Base-by-base conservation (phyloP, 2,113 vertebrate species). In the Hypomesus transpacificus region DNA sequence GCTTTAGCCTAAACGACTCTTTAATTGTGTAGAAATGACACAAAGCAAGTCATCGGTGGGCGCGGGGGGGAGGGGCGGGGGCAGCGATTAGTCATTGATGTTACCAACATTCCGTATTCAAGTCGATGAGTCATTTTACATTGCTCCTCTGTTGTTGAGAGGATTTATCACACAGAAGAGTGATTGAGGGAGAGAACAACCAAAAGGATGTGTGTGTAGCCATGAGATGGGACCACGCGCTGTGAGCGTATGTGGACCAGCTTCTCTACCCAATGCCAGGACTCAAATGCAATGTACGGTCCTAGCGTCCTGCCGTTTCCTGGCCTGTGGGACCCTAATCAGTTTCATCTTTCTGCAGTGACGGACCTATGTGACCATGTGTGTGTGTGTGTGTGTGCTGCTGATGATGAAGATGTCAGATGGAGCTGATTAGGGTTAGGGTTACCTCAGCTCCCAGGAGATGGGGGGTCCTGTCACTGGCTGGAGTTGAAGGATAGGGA, bases 341-440 rank as follows among this genome's bases (percentile, higher is more conserved):
- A 7, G 16, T 86, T 84, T 81, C 81, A 83, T 86, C 76, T 79
- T 68, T 81, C 76, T 79, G 66, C 20, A 3, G 52, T 61, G 51
- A 70, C 54, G 74, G 83, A 74, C 78, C 72, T 1, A n/a, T 60
- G 20, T 31, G 34, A 66, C 31, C 58, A 31, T 62, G 53, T 26
- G n/a, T 63, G 1, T 57, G 51, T 68, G 57, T 70, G 56, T 51
- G 31, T n/a, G 28, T 39, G 26, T 75, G 57, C 52, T 74, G 75
- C 68, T 62, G 71, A 70, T 75, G 82, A 89, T 88, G 84, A 85
- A 88, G 82, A 88, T 87, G 82, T 89, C 85, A 85, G 87, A 84
- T 68, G 81, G 73, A 83, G 84, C 84, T 86, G 89, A 89, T 91
- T 87, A 90, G n/a, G n/a, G n/a, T n/a, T n/a, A n/a, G n/a, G n/a